phyloP scores from a whole-genome alignment of 2,113 vertebrate species.

The Symphodus melops region DNA sequence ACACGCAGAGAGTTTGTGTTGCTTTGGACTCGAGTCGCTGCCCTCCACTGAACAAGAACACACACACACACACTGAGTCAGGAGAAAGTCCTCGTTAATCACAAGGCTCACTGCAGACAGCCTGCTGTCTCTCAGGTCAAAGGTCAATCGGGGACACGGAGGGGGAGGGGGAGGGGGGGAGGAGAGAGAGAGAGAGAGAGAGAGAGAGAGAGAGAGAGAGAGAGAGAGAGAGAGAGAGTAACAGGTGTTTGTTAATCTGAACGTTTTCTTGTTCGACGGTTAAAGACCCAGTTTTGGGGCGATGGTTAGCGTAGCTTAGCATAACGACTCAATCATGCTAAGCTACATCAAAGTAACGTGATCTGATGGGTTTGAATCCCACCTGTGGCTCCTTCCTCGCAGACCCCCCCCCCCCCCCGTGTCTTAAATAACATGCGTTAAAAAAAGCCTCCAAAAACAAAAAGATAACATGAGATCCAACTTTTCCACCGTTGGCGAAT shows the following conservation, averaged over 20 bases:
- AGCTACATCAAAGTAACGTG: too few species aligned
- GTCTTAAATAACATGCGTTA: too few species aligned
- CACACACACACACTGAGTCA: slow-evolving; percentile 18
- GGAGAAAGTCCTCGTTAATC: slow-evolving; percentile 25
- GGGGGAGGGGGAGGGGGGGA: not conserved
- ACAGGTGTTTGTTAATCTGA: not conserved
- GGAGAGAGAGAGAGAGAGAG: not conserved
- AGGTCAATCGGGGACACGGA: slow-evolving; percentile 15
- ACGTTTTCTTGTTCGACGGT: too few species aligned
- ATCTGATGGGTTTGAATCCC: too few species aligned
- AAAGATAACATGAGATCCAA: too few species aligned
- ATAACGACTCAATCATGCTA: too few species aligned
- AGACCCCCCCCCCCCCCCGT: too few species aligned
- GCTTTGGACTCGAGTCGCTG: slow-evolving; percentile 21
- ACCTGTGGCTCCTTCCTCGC: too few species aligned
- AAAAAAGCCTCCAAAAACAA: too few species aligned
- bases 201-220: not conserved
- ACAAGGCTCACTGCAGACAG: slow-evolving; percentile 8
- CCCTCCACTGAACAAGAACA: slow-evolving; percentile 25
- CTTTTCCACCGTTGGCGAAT: too few species aligned
- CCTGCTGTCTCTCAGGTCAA: slow-evolving; percentile 27
- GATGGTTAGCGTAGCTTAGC: not conserved
- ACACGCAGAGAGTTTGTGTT: slow-evolving; percentile 55
- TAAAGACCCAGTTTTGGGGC: too few species aligned
- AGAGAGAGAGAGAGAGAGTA: too few species aligned